These are phyloP conservation scores for Heliconius congener DNA, from an alignment of 1,140 invertebrate genomes.

Conservation along the genomic window DNA sequence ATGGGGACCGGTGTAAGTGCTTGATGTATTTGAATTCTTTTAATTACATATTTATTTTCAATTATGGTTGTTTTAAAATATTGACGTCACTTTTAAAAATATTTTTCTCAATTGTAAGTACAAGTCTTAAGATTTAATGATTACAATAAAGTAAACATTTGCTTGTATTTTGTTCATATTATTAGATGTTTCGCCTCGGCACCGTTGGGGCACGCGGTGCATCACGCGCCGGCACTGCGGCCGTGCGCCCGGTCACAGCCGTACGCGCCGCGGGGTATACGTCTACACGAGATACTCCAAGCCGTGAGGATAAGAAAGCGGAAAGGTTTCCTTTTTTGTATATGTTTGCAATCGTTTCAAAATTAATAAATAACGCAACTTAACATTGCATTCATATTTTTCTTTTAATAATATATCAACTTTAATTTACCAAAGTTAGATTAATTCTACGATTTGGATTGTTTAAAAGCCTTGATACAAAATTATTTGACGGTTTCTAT, in stretches of 20 bases:
- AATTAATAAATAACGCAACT: too few relatives aligned
- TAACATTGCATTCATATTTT: too few relatives aligned
- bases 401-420: too few relatives aligned
- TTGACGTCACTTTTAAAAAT: background rate
- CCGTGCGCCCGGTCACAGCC: slow-evolving; percentile 94
- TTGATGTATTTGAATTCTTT: background rate
- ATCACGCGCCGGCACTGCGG: slow-evolving; percentile 65
- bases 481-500: too few relatives aligned
- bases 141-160: too few relatives aligned
- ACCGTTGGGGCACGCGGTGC: slow-evolving; percentile 58
- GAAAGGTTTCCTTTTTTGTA: slow-evolving; percentile 83
- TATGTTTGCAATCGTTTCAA: too few relatives aligned
- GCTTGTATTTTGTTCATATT: background rate
- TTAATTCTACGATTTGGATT: too few relatives aligned
- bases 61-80: background rate
- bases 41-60: background rate
- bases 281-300: slow-evolving; percentile 81
- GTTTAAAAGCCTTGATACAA: too few relatives aligned
- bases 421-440: too few relatives aligned
- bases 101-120: background rate
- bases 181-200: slow-evolving; percentile 61
- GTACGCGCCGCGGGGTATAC: slow-evolving; percentile 97
- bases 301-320: slow-evolving; percentile 86
- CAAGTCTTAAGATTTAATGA: too few relatives aligned
- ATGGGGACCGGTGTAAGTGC: slow-evolving; percentile 65